phyloP scores from a whole-genome alignment of 2,888 invertebrate genomes.

The Mimas tiliae region DNA sequence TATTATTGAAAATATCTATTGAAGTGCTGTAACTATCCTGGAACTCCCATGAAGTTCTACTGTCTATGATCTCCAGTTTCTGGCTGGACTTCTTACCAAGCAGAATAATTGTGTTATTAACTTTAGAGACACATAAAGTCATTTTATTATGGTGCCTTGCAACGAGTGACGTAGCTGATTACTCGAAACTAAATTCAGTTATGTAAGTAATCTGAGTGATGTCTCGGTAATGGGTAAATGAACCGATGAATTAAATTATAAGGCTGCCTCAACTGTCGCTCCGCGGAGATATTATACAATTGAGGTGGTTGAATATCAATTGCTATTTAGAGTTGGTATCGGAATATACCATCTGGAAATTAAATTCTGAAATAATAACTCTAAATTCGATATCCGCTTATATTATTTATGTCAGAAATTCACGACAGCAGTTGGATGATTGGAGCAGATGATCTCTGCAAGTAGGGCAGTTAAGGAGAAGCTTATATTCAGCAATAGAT shows the following conservation, averaged over 20 bases:
- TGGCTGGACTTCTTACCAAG: neutral
- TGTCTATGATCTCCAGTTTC: neutral
- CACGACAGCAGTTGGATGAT: neutral
- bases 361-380: slow-evolving; percentile 16
- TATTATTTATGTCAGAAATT: neutral
- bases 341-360: slow-evolving; percentile 32
- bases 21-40: no score
- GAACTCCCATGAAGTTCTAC: no score
- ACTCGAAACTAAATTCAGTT: slow-evolving; percentile 54
- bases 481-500: no score
- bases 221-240: slow-evolving; percentile 48
- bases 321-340: slow-evolving; percentile 41
- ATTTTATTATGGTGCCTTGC: slow-evolving; percentile 19
- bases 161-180: neutral
- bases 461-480: neutral
- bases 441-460: neutral
- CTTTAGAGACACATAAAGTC: slow-evolving; percentile 16
- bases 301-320: slow-evolving; percentile 59
- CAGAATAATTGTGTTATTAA: slow-evolving; percentile 17
- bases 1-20: no score
- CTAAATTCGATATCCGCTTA: neutral
- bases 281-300: slow-evolving; percentile 57
- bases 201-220: slow-evolving; percentile 51
- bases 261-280: slow-evolving; percentile 51
- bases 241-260: slow-evolving; percentile 63